Conservation (phyloP, 2,797 vertebrate genomes). For the Podargus strigoides region DNA sequence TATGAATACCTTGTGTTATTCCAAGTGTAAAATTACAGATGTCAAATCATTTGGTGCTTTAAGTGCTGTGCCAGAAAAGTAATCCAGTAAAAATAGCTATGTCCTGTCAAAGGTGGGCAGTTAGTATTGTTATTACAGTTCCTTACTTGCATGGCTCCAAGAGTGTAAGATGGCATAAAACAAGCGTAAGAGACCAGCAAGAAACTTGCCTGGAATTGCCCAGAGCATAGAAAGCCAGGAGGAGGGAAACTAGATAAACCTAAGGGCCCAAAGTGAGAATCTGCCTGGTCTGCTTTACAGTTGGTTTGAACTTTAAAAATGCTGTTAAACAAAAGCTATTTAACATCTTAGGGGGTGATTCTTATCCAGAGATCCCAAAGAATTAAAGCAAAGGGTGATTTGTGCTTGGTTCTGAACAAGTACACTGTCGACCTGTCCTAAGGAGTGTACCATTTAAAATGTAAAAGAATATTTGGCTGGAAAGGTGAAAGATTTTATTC, state of each 20-base stretch:
- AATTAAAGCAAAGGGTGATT: neutral
- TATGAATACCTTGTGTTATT: slow-evolving; percentile 46
- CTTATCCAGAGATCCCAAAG: neutral
- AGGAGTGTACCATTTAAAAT: neutral
- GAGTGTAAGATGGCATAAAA: neutral
- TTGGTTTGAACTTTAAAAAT: neutral
- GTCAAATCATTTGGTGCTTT: slow-evolving; percentile 27
- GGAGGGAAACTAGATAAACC: neutral
- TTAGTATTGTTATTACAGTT: neutral
- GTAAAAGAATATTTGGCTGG: neutral
- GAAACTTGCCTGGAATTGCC: neutral
- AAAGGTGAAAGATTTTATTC: neutral
- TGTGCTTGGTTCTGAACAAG: neutral
- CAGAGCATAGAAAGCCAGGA: neutral
- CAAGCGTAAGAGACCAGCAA: neutral
- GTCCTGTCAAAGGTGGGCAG: neutral
- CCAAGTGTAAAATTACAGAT: slow-evolving; percentile 56
- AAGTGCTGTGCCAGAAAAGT: slow-evolving; percentile 32
- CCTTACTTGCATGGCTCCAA: neutral
- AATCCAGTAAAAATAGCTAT: slow-evolving; percentile 45
- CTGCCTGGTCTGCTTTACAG: neutral
- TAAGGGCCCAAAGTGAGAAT: neutral
- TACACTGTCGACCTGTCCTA: neutral
- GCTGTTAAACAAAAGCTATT: neutral
- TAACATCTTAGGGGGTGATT: neutral